Evolutionary conservation across 2,113 vertebrate species (phyloP).

Genomic region (Regulus satrapa): DNA sequence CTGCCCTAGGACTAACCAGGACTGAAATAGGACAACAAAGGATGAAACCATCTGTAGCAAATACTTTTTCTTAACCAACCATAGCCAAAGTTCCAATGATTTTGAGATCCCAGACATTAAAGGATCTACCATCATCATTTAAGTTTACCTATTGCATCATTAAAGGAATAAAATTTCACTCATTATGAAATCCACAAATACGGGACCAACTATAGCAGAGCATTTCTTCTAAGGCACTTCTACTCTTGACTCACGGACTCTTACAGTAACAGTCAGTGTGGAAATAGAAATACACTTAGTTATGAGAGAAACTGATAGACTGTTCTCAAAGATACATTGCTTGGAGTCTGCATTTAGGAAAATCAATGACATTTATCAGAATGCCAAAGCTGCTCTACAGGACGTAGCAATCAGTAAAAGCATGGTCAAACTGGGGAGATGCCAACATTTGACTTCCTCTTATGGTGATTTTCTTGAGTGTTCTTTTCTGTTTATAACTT

Average conservation of each 20-base stretch:
- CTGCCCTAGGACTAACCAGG: neutral
- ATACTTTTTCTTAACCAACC: neutral
- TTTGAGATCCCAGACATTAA: neutral
- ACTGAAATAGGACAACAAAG: neutral
- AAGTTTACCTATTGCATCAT: neutral
- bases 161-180: neutral
- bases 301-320: neutral
- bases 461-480: neutral
- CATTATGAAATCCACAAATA: neutral
- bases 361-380: neutral
- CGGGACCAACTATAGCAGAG: neutral
- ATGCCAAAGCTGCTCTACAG: neutral
- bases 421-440: neutral
- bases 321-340: neutral
- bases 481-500: neutral
- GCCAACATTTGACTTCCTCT: neutral
- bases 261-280: neutral
- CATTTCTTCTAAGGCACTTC: neutral
- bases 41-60: neutral
- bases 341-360: neutral
- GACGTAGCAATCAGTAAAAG: fast-evolving
- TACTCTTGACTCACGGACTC: neutral
- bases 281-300: neutral
- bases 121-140: neutral
- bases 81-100: neutral